These are phyloP conservation scores for Leptinotarsa texana DNA, from an alignment of 1,140 invertebrate genomes.

Conservation along the genomic window DNA sequence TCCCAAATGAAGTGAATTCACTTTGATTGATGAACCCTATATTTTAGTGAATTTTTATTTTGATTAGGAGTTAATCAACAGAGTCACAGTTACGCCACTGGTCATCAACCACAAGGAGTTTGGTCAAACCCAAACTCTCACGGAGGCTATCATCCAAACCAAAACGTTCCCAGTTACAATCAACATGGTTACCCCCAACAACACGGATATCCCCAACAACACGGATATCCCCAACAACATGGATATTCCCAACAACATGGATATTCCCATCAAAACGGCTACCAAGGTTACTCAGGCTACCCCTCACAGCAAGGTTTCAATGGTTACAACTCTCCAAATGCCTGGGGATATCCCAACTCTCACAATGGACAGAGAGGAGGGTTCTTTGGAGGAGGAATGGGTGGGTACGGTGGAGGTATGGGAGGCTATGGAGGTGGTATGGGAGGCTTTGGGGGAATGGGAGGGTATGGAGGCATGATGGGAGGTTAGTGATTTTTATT, in stretches of 20 bases:
- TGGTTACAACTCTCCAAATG: not conserved
- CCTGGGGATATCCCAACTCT: not conserved
- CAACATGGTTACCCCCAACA: too few relatives aligned
- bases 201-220: too few relatives aligned
- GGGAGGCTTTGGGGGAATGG: not conserved
- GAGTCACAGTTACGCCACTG: not conserved
- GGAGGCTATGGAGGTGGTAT: conserved; percentile 31
- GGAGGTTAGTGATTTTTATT: not conserved
- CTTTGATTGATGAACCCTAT: not conserved
- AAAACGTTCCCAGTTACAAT: too few relatives aligned
- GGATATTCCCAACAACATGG: not conserved
- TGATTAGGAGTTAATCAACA: conserved; percentile 1
- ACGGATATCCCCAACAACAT: too few relatives aligned
- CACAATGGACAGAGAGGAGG: not conserved
- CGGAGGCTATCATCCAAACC: too few relatives aligned
- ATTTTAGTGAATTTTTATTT: conserved; percentile 1
- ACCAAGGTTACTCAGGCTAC: not conserved
- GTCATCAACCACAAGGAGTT: conserved; percentile 17
- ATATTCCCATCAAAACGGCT: conserved; percentile 16
- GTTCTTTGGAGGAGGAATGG: not conserved
- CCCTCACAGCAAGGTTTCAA: not conserved
- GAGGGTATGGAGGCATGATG: conserved; percentile 26
- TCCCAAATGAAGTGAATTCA: conserved; percentile 10
- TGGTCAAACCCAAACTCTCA: conserved; percentile 4
- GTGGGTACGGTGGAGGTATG: conserved; percentile 25